Evolutionary conservation across 1,140 invertebrate genomes (phyloP), one percentile per base, ranked within the genome.

Genomic region (Nephotettix cincticeps): DNA sequence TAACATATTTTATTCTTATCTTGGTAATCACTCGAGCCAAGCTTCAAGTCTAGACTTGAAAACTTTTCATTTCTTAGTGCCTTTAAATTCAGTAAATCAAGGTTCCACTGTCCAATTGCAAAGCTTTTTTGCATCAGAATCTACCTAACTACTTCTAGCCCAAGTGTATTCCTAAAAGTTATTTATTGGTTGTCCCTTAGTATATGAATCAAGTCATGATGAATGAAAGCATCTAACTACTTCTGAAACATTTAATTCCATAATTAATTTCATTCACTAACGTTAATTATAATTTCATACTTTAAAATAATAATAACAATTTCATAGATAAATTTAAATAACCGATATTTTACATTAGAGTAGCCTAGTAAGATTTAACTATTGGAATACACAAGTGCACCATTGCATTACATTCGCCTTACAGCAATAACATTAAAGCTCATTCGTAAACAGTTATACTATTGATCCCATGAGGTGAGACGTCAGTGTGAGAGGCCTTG

Each of bases 321-420:
- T 61, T 28, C 13, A 61, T 61, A 61, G 56, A 61, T 61, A 1
- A 28, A 61, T 61, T 14, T 29, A 61, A 61, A 28, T 61, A 61
- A 61, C 23, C 47, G 23, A 54, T 54, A 54, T 21, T 61, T 61
- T 27, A 61, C 56, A 61, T 25, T 61, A 61, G 21, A 61, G n/a
- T 61, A 61, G 13, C 28, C 56, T 61, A 61, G 21, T 51, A 51
- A 51, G 47, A 40, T 51, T 51, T 51, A 51, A 51, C 21, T 51
- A 51, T 28, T 61, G 56, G 56, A 61, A 61, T 61, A 61, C 21
- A 61, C 9, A n/a, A 61, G 56, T 61, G 56, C 56, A 61, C 56
- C 56, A 61, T 61, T 28, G 2, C 1, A 6, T 4, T 19, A 11
- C 6, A 3, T 4, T 28, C 6, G 21, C 56, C 13, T 25, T 6